These are phyloP conservation scores for Tupaia tana DNA, from an alignment of 2,113 vertebrate species.

Conservation along the genomic window DNA sequence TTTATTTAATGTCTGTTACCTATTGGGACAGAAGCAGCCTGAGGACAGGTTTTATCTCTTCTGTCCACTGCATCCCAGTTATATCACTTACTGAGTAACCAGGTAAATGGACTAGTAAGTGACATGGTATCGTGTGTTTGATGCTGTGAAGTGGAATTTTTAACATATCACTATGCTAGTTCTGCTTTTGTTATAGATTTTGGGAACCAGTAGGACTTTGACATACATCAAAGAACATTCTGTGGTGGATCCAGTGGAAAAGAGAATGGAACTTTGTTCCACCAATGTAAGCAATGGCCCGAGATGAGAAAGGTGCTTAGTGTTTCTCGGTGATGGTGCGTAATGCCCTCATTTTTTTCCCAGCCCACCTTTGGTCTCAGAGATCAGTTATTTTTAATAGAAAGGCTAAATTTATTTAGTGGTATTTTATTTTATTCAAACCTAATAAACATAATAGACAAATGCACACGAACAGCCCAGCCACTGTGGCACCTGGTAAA, in stretches of 20 bases:
- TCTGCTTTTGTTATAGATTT: conserved; percentile 88
- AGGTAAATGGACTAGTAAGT: not conserved
- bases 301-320: conserved; percentile 31
- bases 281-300: conserved; percentile 92
- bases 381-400: not conserved
- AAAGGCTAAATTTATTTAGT: not conserved
- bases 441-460: not conserved
- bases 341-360: conserved; percentile 15
- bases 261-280: conserved; percentile 97
- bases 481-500: no score
- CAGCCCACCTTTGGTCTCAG: not conserved
- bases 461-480: not conserved
- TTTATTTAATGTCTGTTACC: not conserved
- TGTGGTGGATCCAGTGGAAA: conserved; percentile 94
- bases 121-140: not conserved
- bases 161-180: not conserved
- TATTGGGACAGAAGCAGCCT: not conserved
- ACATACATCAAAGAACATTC: conserved; percentile 97
- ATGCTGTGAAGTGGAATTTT: not conserved
- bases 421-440: not conserved
- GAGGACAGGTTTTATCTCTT: not conserved
- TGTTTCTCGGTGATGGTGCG: conserved; percentile 39
- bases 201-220: conserved; percentile 94
- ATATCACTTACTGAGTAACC: not conserved
- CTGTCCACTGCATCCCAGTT: no score